Base-by-base conservation (phyloP, 1,140 invertebrate species). In the Drosophila cardini region DNA sequence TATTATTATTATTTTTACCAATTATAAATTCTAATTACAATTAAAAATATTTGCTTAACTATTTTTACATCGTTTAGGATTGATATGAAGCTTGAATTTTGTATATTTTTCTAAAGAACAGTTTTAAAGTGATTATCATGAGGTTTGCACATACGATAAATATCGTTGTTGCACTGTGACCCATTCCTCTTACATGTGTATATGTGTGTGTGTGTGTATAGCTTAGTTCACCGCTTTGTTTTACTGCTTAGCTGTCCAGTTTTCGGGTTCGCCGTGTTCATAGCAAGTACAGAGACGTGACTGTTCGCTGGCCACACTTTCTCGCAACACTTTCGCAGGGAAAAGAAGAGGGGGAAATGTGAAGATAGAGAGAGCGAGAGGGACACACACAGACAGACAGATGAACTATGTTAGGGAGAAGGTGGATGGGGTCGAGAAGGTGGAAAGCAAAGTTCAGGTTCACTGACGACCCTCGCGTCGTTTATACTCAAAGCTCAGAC, bases 171-270 rank as follows among this genome's bases (percentile, higher is more conserved):
- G 4, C 21, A 26, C n/a, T 4, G 21, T 26, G 21, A 26, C 21
- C 21, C 21, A 26, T 26, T 5, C 2, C 4, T 26, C 11, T n/a
- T n/a, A 40, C 36, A 21, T 46, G 56, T 56, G 43, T 42, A 26
- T 38, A 57, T 72, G 21, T 38, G 55, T 43, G n/a, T 30, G 57
- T 64, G 65, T 40, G 60, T 32, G 68, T 80, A 77, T 5, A 84
- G 82, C 81, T 86, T 81, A 77, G 81, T 67, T 77, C 56, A 77
- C 58, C 60, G 81, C 77, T 85, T 85, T 85, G 83, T 85, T 87
- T 85, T 76, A 85, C 79, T 82, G 83, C 83, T 87, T 82, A 76
- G 80, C 67, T 80, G 77, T 78, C 79, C 80, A 62, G 75, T 81
- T 70, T 61, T 61, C 46, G 62, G 62, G 60, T 34, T 53, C 30